Percentiles rank a stretch among this genome's conserved stretches.
phyloP scores from a whole-genome alignment of 2,113 vertebrate genomes.

The Australoheros scitulus region DNA sequence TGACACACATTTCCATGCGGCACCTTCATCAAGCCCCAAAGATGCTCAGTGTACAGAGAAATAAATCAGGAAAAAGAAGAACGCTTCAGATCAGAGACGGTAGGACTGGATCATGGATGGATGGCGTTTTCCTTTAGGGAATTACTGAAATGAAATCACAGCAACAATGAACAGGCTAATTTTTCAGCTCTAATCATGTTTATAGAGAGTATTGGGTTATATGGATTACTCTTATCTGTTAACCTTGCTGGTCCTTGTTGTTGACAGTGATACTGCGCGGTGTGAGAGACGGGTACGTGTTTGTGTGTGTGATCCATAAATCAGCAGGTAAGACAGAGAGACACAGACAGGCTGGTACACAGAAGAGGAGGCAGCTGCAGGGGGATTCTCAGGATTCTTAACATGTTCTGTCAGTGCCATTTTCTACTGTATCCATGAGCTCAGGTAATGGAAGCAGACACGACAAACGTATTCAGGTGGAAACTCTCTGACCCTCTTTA shows the following conservation, averaged over 20 bases:
- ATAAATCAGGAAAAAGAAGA: background rate
- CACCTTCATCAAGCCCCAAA: background rate
- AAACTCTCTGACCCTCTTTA: background rate
- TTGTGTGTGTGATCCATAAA: background rate
- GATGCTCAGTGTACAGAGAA: rapidly evolving
- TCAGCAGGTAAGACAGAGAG: background rate
- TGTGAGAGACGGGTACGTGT: background rate
- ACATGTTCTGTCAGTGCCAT: background rate
- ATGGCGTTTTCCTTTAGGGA: background rate
- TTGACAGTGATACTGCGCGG: background rate
- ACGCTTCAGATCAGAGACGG: background rate
- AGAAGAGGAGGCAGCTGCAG: background rate
- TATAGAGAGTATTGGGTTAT: background rate
- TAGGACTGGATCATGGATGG: background rate
- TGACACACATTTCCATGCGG: background rate
- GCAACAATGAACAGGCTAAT: background rate
- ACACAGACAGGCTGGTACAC: background rate
- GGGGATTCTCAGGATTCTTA: conserved; percentile 23
- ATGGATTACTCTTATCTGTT: background rate
- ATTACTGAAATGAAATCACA: background rate
- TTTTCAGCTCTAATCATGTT: background rate
- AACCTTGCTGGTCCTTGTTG: background rate
- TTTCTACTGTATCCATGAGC: background rate
- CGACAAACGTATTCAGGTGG: background rate
- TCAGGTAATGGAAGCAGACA: background rate